Percentiles rank a stretch among this genome's conserved stretches.
Evolutionary conservation across 2,113 vertebrate genomes (phyloP).

Genomic region (Colistium nudipinnis): DNA sequence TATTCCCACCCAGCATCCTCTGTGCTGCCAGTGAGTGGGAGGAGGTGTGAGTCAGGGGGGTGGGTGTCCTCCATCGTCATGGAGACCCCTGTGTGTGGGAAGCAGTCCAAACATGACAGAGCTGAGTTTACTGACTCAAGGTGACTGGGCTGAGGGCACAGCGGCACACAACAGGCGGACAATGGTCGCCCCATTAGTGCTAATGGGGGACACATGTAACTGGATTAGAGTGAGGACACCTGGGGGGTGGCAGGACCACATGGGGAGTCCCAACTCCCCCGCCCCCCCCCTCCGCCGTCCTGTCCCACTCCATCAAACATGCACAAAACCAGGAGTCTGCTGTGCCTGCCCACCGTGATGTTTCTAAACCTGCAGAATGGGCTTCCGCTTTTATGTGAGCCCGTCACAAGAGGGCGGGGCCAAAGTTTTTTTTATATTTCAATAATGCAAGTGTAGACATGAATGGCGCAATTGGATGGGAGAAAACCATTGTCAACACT

Average conservation of each 20-base stretch:
- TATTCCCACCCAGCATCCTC: conserved; percentile 6
- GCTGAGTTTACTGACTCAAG: conserved; percentile 76
- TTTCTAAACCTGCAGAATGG: neutral
- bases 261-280: conserved; percentile 57
- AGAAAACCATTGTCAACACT: neutral
- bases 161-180: conserved; percentile 58
- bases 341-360: conserved; percentile 11
- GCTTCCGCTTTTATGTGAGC: neutral
- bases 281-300: conserved; percentile 11
- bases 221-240: conserved; percentile 78
- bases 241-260: conserved; percentile 71
- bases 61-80: conserved; percentile 57
- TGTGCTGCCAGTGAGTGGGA: conserved; percentile 3
- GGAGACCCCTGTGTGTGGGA: conserved; percentile 77
- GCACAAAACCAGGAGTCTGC: conserved; percentile 40
- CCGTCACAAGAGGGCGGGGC: neutral
- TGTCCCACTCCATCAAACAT: conserved; percentile 68
- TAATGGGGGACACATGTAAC: conserved; percentile 82
- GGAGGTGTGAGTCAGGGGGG: neutral
- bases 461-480: neutral
- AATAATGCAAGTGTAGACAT: neutral
- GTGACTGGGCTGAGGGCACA: conserved; percentile 67
- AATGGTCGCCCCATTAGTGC: conserved; percentile 76
- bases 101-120: conserved; percentile 78
- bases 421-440: neutral